Conservation (phyloP, 2,113 vertebrate species). For the Sus scrofa region T2T-Sscrofa CM000829.6:19784501-19785000, state of each 20-base stretch:
- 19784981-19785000: no score
- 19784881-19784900: no score
- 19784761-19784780: no score
- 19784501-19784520: not conserved
- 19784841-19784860: no score
- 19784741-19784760: not conserved
- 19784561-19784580: not conserved
- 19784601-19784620: not conserved
- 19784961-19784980: no score
- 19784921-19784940: no score
- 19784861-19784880: no score
- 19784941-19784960: no score
- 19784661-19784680: accelerated
- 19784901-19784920: no score
- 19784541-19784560: not conserved
- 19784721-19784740: not conserved
- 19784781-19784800: not conserved
- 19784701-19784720: not conserved
- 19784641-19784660: not conserved
- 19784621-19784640: not conserved
- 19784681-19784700: accelerated
- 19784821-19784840: not conserved
- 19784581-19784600: not conserved
- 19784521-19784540: not conserved
- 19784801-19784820: not conserved